A percentile compares a stretch with the other conserved stretches of the same genome.
Evolutionary conservation across 1,140 invertebrate genomes (phyloP).

Genomic region (Leguminivora glycinivorella): DNA sequence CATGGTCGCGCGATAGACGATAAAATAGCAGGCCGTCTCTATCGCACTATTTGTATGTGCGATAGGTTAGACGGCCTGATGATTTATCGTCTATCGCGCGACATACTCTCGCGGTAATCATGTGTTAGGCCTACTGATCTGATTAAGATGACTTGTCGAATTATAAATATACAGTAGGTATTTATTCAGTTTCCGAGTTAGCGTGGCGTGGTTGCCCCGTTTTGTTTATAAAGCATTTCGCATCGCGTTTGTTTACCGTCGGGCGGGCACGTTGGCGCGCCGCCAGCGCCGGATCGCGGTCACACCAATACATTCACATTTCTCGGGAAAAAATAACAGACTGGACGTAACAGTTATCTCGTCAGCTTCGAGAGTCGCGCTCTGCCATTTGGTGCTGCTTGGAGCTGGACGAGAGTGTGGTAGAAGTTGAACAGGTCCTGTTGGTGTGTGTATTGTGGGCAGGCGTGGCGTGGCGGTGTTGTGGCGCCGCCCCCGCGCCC

Average conservation of each 20-base stretch:
- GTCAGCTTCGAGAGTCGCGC: not conserved
- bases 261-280: conserved; percentile 48
- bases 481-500: not conserved
- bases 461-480: conserved; percentile 8
- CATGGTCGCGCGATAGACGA: too few relatives aligned
- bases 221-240: conserved; percentile 23
- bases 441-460: not conserved
- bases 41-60: too few relatives aligned
- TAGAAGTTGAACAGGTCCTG: not conserved
- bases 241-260: conserved; percentile 30
- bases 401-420: too few relatives aligned
- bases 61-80: too few relatives aligned
- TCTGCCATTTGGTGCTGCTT: too few relatives aligned
- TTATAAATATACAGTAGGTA: conserved; percentile 16
- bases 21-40: too few relatives aligned
- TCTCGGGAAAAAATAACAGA: conserved; percentile 61
- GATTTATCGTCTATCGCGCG: too few relatives aligned
- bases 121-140: too few relatives aligned
- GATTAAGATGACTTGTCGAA: conserved; percentile 27
- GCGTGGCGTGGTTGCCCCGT: conserved; percentile 22
- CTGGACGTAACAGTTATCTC: conserved; percentile 26
- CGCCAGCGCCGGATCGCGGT: conserved; percentile 59
- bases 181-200: conserved; percentile 24
- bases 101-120: too few relatives aligned
- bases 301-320: conserved; percentile 66